These are phyloP conservation scores for Caenorhabditis japonica DNA, from an alignment of 2,888 invertebrate species.

Conservation along the genomic window DNA sequence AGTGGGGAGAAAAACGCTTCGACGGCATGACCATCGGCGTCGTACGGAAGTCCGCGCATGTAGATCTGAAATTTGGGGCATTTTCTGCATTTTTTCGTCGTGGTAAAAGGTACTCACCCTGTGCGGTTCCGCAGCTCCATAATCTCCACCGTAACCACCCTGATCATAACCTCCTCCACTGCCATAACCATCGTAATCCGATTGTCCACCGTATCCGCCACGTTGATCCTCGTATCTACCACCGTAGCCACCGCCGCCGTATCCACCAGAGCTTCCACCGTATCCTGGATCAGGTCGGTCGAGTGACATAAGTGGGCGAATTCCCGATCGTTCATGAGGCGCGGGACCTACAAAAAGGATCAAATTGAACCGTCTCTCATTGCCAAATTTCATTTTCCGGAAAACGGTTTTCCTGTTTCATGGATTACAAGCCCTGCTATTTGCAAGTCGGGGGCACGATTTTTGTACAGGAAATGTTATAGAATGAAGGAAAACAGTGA, in stretches of 20 bases:
- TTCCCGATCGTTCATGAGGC: conserved; percentile 29
- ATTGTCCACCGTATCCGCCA: conserved; percentile 12
- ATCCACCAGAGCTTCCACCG: not conserved
- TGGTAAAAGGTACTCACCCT: conserved; percentile 12
- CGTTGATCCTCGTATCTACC: conserved; percentile 5
- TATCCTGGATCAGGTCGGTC: conserved; percentile 21
- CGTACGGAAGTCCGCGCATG: conserved; percentile 73
- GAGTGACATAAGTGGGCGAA: conserved; percentile 37
- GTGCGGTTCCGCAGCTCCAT: conserved; percentile 22
- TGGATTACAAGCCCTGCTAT: conserved; percentile 7
- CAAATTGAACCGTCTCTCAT: no score
- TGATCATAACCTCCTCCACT: conserved; percentile 12
- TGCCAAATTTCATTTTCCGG: no score
- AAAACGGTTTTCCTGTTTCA: no score
- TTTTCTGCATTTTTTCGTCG: no score
- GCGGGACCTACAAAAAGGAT: no score
- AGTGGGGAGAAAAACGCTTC: conserved; percentile 71
- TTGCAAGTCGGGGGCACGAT: no score
- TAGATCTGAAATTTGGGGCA: no score
- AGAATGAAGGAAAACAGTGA: not conserved
- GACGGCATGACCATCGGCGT: conserved; percentile 61
- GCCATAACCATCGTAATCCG: conserved; percentile 10
- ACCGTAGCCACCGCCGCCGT: conserved; percentile 4
- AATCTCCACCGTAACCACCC: conserved; percentile 11
- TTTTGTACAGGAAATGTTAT: no score